Conservation (phyloP, 2,888 invertebrate species). For the Sphaerophoria taeniata region DNA sequence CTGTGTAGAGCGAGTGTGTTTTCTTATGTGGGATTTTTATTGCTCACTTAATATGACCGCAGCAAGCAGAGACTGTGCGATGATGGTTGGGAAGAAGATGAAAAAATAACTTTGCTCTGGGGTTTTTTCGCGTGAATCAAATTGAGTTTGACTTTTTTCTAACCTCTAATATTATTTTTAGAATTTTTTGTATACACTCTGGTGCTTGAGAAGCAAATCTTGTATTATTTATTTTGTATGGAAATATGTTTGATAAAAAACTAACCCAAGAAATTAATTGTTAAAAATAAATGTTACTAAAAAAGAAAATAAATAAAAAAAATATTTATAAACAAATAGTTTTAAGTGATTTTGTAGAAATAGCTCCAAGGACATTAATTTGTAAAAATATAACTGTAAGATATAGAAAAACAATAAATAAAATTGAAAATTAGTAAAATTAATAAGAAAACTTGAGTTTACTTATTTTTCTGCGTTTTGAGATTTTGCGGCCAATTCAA, state of each 20-base stretch:
- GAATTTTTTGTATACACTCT: not conserved
- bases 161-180: constrained; percentile 30
- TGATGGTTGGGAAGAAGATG: constrained; percentile 74
- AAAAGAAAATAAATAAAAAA: not conserved
- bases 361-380: constrained; percentile 8
- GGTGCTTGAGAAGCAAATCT: constrained; percentile 24
- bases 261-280: too few species aligned
- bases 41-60: constrained; percentile 17
- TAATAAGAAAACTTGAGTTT: too few species aligned
- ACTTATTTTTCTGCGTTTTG: too few species aligned
- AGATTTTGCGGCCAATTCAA: too few species aligned
- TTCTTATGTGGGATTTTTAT: constrained; percentile 19
- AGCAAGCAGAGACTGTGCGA: too few species aligned
- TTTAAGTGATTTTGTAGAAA: constrained; percentile 11
- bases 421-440: too few species aligned
- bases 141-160: constrained; percentile 62
- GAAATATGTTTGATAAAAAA: too few species aligned
- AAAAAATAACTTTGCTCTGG: constrained; percentile 82
- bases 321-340: constrained; percentile 43
- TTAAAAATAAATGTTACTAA: not conserved
- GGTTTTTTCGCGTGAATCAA: constrained; percentile 75
- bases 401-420: not conserved
- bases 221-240: constrained; percentile 3
- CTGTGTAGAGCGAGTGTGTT: constrained; percentile 26
- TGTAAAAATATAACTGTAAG: constrained; percentile 41